A percentile compares a stretch with the other conserved stretches of the same genome.
These are phyloP conservation scores for Colinus virginianus DNA, from an alignment of 2,113 vertebrate genomes.

Conservation along the genomic window DNA sequence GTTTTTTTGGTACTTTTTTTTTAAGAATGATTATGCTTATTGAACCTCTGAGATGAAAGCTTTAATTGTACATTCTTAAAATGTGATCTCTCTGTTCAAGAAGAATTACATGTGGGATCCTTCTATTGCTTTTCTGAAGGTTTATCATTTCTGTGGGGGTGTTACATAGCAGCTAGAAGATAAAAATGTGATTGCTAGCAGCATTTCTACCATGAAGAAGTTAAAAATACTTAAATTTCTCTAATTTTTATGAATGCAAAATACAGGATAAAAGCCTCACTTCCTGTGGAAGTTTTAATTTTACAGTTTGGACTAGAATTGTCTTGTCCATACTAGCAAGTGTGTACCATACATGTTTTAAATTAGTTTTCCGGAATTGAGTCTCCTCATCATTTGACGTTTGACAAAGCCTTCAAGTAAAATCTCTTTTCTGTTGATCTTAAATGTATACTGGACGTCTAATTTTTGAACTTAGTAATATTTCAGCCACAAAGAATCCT, in stretches of 20 bases:
- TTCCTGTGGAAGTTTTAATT: neutral
- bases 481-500: neutral
- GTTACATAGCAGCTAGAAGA: neutral
- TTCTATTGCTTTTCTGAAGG: neutral
- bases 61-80: constrained; percentile 38
- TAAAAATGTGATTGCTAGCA: neutral
- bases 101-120: neutral
- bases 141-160: neutral
- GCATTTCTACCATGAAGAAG: neutral
- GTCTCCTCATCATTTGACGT: neutral
- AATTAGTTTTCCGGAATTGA: neutral
- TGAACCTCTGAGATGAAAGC: neutral
- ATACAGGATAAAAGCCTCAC: neutral
- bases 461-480: neutral
- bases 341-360: neutral
- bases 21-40: neutral
- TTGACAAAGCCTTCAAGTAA: constrained; percentile 1
- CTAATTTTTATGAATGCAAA: constrained; percentile 3
- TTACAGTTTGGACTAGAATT: neutral
- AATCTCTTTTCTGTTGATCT: neutral
- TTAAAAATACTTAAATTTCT: constrained; percentile 2
- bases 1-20: neutral
- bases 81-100: neutral
- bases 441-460: neutral
- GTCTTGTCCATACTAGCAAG: neutral